Evolutionary conservation across 2,888 invertebrate genomes (phyloP), one percentile per base, ranked within the genome.

Genomic region (Omphaloscelis lunosa): DNA sequence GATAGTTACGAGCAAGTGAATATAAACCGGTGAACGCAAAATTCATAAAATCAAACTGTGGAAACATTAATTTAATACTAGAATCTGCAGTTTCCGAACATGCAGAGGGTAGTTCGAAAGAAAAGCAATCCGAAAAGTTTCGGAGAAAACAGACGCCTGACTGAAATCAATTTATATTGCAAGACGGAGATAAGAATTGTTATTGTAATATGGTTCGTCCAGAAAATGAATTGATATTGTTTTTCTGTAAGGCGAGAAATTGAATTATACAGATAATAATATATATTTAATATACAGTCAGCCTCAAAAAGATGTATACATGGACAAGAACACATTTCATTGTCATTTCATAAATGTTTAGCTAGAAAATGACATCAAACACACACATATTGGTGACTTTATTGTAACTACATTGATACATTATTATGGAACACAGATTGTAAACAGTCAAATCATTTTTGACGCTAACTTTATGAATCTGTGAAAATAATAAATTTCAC

Each of bases 71-170:
- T 67, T 68, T 12, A 62, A 53, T 82, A 62, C 29, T 15, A 34
- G 15, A 51, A 63, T 66, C 59, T 82, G 63, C 62, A 78, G 39
- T 56, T 34, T 27, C 23, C 72, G 27, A 73, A 39, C 61, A 66
- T 81, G 69, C 56, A 70, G 53, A 61, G 45, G 39, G 23, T 66
- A 68, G 72, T 72, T 83, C 2, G 17, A 58, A 83, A 85, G 85
- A 81, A 83, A 83, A 85, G 53, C 85, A 81, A 81, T 85, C 41
- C 59, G 7, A 9, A 76, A 83, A 81, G 66, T 83, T 85, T 66
- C 15, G 15, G 34, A 59, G 72, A 34, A 66, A 81, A 72, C 58
- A 66, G 65, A 75, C 34, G 63, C 56, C 6, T 51, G 51, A 17
- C 20, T 76, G 51, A 69, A 70, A 72, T 84, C 82, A 72, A 72